Evolutionary conservation across 2,888 invertebrate genomes (phyloP).

Genomic region (Drosophila leonis): DNA sequence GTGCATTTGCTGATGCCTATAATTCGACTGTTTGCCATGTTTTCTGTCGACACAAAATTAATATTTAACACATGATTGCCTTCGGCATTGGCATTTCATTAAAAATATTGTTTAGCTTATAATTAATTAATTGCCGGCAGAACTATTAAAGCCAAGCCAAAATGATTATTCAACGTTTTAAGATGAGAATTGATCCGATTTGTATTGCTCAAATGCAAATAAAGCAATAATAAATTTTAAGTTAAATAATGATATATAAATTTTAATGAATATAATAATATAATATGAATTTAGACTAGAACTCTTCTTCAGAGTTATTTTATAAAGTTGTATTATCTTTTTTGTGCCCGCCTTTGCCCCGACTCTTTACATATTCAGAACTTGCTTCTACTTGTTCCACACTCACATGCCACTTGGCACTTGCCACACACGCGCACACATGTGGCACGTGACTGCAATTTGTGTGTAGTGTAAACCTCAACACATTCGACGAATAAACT

Average conservation of each 20-base stretch:
- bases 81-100: constrained; percentile 75
- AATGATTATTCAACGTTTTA: constrained; percentile 21
- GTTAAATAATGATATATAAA: neutral
- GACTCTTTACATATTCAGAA: neutral
- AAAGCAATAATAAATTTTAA: neutral
- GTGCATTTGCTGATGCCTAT: constrained; percentile 38
- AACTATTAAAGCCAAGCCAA: constrained; percentile 44
- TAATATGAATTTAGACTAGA: too few species aligned
- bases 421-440: constrained; percentile 31
- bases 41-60: constrained; percentile 75
- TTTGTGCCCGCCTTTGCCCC: neutral
- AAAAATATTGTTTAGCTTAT: constrained; percentile 81
- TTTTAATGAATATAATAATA: neutral
- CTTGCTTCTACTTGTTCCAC: neutral
- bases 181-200: neutral
- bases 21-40: constrained; percentile 66
- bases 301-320: neutral
- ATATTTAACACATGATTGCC: constrained; percentile 82
- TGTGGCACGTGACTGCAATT: constrained; percentile 73
- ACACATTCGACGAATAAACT: constrained; percentile 48
- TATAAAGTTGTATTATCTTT: neutral
- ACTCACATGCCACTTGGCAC: neutral
- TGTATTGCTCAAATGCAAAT: neutral
- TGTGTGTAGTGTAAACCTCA: constrained; percentile 62
- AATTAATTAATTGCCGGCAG: constrained; percentile 74